Percentiles rank a stretch among this genome's conserved stretches.
These are phyloP conservation scores for Tanytarsus gracilentus DNA, from an alignment of 2,888 invertebrate species.

Conservation along the genomic window DNA sequence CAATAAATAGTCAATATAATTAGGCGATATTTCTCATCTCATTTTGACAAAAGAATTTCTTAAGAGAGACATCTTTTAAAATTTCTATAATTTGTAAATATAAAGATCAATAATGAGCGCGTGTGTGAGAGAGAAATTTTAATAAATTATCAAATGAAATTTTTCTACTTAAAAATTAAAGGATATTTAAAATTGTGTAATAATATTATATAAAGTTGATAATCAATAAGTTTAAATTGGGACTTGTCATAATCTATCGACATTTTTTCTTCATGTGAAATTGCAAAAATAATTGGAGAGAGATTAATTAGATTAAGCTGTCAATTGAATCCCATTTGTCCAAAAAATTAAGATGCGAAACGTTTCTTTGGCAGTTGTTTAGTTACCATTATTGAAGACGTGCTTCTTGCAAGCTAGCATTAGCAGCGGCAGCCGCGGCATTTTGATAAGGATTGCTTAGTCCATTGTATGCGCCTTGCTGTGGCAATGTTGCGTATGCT, in stretches of 20 bases:
- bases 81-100: not conserved
- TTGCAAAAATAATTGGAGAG: not conserved
- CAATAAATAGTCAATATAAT: conserved; percentile 23
- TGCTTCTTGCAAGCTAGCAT: conserved; percentile 34
- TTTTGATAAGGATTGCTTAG: conserved; percentile 32
- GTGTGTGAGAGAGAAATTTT: too few relatives aligned
- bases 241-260: not conserved
- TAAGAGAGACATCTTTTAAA: not conserved
- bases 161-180: conserved; percentile 25
- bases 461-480: conserved; percentile 32
- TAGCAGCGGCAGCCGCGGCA: conserved; percentile 31
- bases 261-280: not conserved
- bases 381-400: conserved; percentile 33
- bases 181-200: not conserved
- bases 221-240: not conserved
- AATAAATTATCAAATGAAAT: conserved; percentile 29
- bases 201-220: not conserved
- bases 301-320: not conserved
- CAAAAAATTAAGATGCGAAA: conserved; percentile 3
- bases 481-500: conserved; percentile 33
- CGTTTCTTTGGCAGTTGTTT: not conserved
- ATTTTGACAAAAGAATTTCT: not conserved
- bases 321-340: not conserved
- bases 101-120: not conserved
- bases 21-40: conserved; percentile 17